Percentiles rank a stretch among this genome's conserved stretches.
Evolutionary conservation across 2,797 vertebrate genomes (phyloP).

Genomic region (Meriones psammophilus): DNA sequence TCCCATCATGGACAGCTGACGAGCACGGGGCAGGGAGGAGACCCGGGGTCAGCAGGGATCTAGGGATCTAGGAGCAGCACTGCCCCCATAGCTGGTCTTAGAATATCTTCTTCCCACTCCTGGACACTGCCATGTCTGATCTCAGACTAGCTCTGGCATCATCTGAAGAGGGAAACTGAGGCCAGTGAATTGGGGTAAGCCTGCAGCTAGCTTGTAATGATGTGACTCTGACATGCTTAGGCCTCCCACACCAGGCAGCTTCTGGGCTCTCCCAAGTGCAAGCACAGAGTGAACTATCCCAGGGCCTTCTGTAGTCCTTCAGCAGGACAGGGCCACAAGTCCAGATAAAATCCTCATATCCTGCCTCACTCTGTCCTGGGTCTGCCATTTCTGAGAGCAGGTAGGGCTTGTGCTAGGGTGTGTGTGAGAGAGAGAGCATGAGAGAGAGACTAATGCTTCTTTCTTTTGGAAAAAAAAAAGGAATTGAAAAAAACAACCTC

Average conservation of each 20-base stretch:
- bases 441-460: too few species aligned
- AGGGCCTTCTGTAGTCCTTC: background rate
- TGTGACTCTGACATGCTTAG: rapidly evolving
- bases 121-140: background rate
- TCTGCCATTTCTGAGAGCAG: background rate
- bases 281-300: background rate
- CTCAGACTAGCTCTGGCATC: rapidly evolving
- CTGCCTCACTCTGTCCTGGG: background rate
- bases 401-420: background rate
- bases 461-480: too few species aligned
- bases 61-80: background rate
- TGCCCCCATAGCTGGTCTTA: background rate
- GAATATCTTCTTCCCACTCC: background rate
- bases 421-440: background rate
- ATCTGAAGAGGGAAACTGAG: background rate
- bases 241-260: rapidly evolving
- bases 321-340: background rate
- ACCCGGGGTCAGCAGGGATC: background rate
- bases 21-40: background rate
- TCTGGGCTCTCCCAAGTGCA: background rate
- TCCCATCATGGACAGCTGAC: rapidly evolving
- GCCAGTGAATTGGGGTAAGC: background rate
- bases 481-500: background rate
- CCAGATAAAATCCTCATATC: background rate
- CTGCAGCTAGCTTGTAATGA: rapidly evolving